Percentiles rank a stretch among this genome's conserved stretches.
Evolutionary conservation across 2,888 invertebrate species (phyloP).

Genomic region (Serrognathus titanus): DNA sequence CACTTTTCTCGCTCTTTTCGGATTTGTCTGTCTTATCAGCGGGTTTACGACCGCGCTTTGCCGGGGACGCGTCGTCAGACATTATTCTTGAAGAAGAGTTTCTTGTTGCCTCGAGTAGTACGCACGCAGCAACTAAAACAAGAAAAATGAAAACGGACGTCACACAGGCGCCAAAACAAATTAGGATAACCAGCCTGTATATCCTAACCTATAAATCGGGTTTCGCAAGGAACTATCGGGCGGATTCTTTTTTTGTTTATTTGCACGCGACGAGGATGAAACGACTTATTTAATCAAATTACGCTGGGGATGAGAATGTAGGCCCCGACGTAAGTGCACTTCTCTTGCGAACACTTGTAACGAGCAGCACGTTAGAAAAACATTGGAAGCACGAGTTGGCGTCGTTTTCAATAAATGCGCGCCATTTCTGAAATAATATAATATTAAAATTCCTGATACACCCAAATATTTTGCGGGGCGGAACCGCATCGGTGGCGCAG

Average conservation of each 20-base stretch:
- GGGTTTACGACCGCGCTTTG: slow-evolving; percentile 52
- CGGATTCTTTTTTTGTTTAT: too few species aligned
- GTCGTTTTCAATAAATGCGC: slow-evolving; percentile 16
- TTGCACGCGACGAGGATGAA: too few species aligned
- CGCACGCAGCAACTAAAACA: too few species aligned
- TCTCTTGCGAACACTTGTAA: slow-evolving; percentile 2
- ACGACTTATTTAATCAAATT: too few species aligned
- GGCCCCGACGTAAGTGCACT: background rate
- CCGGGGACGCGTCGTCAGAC: slow-evolving; percentile 47
- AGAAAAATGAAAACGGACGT: too few species aligned
- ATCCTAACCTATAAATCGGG: too few species aligned
- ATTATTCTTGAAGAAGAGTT: slow-evolving; percentile 23
- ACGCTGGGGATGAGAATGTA: too few species aligned
- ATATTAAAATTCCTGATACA: slow-evolving; percentile 47
- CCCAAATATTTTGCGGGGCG: slow-evolving; percentile 44
- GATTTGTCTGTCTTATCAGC: slow-evolving; percentile 23
- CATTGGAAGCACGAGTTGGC: slow-evolving; percentile 9
- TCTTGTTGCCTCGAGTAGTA: too few species aligned
- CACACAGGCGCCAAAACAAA: too few species aligned
- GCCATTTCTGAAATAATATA: slow-evolving; percentile 42
- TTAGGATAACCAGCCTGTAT: too few species aligned
- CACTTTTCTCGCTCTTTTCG: slow-evolving; percentile 27
- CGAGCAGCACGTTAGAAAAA: slow-evolving; percentile 6
- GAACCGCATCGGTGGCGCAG: slow-evolving; percentile 20
- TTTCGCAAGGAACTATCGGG: too few species aligned